These are phyloP conservation scores for Electrophaes corylata DNA, from an alignment of 2,888 invertebrate species.

Conservation along the genomic window DNA sequence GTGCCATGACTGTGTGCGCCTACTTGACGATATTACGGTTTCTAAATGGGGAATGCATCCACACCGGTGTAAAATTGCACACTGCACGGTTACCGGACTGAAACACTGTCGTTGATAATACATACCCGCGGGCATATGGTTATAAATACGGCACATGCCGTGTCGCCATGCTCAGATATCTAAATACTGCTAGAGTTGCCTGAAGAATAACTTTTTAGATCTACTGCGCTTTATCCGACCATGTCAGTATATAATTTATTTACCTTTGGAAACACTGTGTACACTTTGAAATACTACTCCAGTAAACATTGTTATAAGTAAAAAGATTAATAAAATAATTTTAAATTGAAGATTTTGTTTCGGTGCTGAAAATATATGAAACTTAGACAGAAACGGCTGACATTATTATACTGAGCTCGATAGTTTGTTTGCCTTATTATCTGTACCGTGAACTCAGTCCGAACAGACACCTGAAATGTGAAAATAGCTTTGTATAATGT, in stretches of 20 bases:
- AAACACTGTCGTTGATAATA: slow-evolving; percentile 53
- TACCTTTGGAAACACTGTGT: neutral
- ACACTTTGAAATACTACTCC: neutral
- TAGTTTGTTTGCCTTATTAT: no score
- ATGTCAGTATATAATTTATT: neutral
- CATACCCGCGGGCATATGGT: slow-evolving; percentile 24
- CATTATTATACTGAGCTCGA: no score
- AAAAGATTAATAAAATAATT: neutral
- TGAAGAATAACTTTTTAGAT: neutral
- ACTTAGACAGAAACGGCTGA: neutral
- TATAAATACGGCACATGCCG: slow-evolving; percentile 48
- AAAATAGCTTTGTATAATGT: no score
- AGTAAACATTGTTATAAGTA: neutral
- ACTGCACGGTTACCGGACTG: slow-evolving; percentile 66
- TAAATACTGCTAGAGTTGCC: slow-evolving; percentile 4
- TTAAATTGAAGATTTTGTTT: neutral
- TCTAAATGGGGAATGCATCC: slow-evolving; percentile 33
- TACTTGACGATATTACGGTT: slow-evolving; percentile 15
- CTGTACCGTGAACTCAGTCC: no score
- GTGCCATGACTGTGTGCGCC: neutral
- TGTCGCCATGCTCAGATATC: slow-evolving; percentile 36
- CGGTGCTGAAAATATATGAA: neutral
- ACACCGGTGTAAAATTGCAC: slow-evolving; percentile 56
- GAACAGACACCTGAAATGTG: no score
- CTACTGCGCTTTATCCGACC: neutral